Evolutionary conservation across 1,140 invertebrate genomes (phyloP).

Genomic region (Carposina sasakii): DNA sequence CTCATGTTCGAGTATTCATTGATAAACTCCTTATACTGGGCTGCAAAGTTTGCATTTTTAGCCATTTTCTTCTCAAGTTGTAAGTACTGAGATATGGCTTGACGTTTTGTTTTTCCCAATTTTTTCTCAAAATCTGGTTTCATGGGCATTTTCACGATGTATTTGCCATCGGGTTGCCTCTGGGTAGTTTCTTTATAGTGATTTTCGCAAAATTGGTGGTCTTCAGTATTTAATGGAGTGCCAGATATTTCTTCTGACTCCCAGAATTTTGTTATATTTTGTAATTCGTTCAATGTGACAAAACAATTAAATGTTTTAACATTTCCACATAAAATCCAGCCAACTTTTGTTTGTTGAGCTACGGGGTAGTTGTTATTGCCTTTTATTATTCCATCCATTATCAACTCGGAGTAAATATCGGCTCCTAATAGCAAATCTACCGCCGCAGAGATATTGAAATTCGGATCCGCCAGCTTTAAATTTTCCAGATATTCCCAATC

Average conservation of each 20-base stretch:
- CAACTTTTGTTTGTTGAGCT: background rate
- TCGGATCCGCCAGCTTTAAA: background rate
- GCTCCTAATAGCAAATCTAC: background rate
- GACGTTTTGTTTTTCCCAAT: slow-evolving; percentile 1
- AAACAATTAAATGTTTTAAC: background rate
- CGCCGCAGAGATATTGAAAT: background rate
- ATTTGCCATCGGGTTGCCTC: slow-evolving; percentile 2
- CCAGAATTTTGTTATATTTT: slow-evolving; percentile 6
- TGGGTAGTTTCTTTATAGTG: background rate
- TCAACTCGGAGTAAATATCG: background rate
- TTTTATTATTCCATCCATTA: background rate
- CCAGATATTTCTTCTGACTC: slow-evolving; percentile 1
- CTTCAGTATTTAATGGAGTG: slow-evolving; percentile 1
- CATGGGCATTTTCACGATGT: slow-evolving; percentile 2
- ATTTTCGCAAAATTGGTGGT: slow-evolving; percentile 1
- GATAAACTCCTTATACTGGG: slow-evolving; percentile 7
- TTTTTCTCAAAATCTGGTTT: background rate
- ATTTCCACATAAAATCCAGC: background rate
- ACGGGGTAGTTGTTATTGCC: background rate
- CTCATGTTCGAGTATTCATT: slow-evolving; percentile 3
- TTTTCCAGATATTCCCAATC: background rate
- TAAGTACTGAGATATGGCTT: background rate
- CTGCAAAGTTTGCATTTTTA: slow-evolving; percentile 1
- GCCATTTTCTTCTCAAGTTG: slow-evolving; percentile 2
- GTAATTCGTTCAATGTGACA: background rate